These are phyloP conservation scores for Melanitta fusca DNA, from an alignment of 2,797 vertebrate genomes.

Conservation along the genomic window DNA sequence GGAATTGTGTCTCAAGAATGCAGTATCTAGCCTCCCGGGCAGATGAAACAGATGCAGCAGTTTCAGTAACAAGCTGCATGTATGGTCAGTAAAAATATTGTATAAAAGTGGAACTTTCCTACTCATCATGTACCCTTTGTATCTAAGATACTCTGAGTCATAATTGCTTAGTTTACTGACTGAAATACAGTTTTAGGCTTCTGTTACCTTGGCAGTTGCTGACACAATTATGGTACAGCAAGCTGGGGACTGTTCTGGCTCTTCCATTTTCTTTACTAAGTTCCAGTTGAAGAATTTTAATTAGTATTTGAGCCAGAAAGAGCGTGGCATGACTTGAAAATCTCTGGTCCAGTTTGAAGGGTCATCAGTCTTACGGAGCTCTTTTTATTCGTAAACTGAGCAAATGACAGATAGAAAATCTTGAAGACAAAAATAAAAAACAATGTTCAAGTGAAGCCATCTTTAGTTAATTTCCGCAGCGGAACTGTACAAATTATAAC, in stretches of 20 bases:
- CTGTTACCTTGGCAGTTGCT: conserved; percentile 57
- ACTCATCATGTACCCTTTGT: conserved; percentile 43
- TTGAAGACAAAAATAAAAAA: not conserved
- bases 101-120: conserved; percentile 45
- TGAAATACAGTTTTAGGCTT: conserved; percentile 62
- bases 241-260: not conserved
- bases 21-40: not conserved
- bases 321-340: not conserved
- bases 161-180: conserved; percentile 57
- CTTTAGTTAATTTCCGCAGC: conserved; percentile 31
- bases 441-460: not conserved
- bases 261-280: conserved; percentile 26
- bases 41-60: not conserved
- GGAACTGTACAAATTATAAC: conserved; percentile 49
- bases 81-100: conserved; percentile 14
- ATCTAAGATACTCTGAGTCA: conserved; percentile 60
- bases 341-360: not conserved
- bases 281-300: conserved; percentile 26
- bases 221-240: conserved; percentile 14
- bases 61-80: not conserved
- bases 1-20: conserved; percentile 25
- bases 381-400: conserved; percentile 27
- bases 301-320: conserved; percentile 33
- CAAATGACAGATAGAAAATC: not conserved
- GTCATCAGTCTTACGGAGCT: not conserved